These are phyloP conservation scores for Odocoileus virginianus DNA, from an alignment of 2,113 vertebrate species.

Conservation along the genomic window DNA sequence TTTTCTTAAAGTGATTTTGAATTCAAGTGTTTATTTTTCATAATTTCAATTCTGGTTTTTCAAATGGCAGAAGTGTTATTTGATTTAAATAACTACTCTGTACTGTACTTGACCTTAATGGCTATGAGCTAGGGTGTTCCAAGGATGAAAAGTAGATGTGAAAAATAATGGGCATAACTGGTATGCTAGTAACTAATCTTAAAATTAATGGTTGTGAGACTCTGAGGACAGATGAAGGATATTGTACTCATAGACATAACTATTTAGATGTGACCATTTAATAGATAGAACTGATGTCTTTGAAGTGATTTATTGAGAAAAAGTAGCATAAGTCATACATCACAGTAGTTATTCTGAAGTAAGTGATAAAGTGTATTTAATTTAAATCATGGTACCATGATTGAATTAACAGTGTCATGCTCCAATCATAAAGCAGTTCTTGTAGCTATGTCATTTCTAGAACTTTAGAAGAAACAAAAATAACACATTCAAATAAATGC, in stretches of 20 bases:
- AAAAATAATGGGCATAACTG: neutral
- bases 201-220: slow-evolving; percentile 43
- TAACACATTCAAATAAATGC: slow-evolving; percentile 58
- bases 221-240: slow-evolving; percentile 57
- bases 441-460: slow-evolving; percentile 68
- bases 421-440: slow-evolving; percentile 72
- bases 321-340: slow-evolving; percentile 66
- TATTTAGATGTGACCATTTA: slow-evolving; percentile 22
- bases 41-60: neutral
- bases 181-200: slow-evolving; percentile 51
- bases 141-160: neutral
- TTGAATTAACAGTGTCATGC: slow-evolving; percentile 67
- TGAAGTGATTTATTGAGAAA: slow-evolving; percentile 73
- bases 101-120: neutral
- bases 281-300: slow-evolving; percentile 68
- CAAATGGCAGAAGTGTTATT: neutral
- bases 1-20: neutral
- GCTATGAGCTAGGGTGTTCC: neutral
- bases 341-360: slow-evolving; percentile 75
- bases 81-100: neutral
- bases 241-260: slow-evolving; percentile 59
- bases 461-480: slow-evolving; percentile 67
- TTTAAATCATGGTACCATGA: slow-evolving; percentile 73
- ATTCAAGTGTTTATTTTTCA: neutral
- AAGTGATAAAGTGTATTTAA: slow-evolving; percentile 74